Percentiles rank a stretch among this genome's conserved stretches.
These are phyloP conservation scores for Apamea anceps DNA, from an alignment of 2,888 invertebrate species.

Conservation along the genomic window DNA sequence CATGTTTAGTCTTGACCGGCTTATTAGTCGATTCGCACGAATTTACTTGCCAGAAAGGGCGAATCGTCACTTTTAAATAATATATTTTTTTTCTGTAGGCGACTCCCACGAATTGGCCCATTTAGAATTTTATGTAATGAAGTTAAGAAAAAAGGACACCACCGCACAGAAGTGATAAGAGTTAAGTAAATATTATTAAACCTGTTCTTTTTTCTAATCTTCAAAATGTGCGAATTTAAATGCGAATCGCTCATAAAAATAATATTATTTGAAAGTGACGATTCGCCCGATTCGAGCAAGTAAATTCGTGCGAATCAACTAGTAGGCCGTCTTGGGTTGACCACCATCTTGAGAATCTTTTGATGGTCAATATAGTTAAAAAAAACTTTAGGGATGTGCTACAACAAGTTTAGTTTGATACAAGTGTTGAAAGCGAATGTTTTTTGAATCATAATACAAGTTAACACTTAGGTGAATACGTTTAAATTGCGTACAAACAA, in stretches of 20 bases:
- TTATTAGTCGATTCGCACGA: background rate
- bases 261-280: background rate
- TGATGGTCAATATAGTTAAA: background rate
- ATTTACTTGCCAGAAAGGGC: background rate
- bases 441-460: slow-evolving; percentile 61
- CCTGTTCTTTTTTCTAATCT: too few species aligned
- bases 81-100: too few species aligned
- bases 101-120: too few species aligned
- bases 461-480: slow-evolving; percentile 81
- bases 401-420: slow-evolving; percentile 37
- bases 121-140: too few species aligned
- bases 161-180: too few species aligned
- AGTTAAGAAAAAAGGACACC: too few species aligned
- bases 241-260: too few species aligned
- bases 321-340: background rate
- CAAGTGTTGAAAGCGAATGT: slow-evolving; percentile 39
- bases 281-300: background rate
- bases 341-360: background rate
- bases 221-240: too few species aligned
- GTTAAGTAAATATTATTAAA: too few species aligned
- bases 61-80: too few species aligned
- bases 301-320: background rate
- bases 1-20: background rate
- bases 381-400: background rate
- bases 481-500: slow-evolving; percentile 84